Conservation (phyloP, 2,888 invertebrate species). For the Galeopsomyia nigrocyanea region DNA sequence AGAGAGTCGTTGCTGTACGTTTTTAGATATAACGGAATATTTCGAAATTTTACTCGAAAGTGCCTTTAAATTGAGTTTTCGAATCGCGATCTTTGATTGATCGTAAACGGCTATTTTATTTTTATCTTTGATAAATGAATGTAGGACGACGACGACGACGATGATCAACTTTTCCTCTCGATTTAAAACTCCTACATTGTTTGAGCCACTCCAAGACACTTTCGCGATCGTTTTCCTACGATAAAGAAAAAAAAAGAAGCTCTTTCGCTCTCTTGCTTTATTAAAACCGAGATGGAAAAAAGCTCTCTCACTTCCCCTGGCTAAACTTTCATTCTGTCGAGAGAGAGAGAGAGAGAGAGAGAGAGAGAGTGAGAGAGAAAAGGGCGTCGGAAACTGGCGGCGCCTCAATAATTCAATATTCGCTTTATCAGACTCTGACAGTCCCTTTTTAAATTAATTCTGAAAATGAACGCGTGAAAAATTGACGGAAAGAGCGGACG, state of each 20-base stretch:
- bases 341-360: constrained; percentile 1
- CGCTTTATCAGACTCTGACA: constrained; percentile 34
- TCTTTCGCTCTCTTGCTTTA: neutral
- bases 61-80: constrained; percentile 24
- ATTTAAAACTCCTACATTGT: neutral
- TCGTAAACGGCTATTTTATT: neutral
- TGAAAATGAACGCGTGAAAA: constrained; percentile 12
- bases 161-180: too few species aligned
- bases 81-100: neutral
- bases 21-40: constrained; percentile 9
- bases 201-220: neutral
- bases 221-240: constrained; percentile 5
- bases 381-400: constrained; percentile 10
- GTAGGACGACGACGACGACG: too few species aligned
- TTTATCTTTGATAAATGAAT: neutral
- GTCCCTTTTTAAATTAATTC: constrained; percentile 37
- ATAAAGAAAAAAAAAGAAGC: too few species aligned
- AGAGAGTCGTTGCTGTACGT: constrained; percentile 16
- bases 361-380: neutral
- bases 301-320: neutral
- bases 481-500: neutral
- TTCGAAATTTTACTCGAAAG: constrained; percentile 13
- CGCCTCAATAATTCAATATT: constrained; percentile 41
- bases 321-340: constrained; percentile 7
- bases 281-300: neutral